Conservation (phyloP, 2,888 invertebrate genomes). For the Drosophila koepferae region DNA sequence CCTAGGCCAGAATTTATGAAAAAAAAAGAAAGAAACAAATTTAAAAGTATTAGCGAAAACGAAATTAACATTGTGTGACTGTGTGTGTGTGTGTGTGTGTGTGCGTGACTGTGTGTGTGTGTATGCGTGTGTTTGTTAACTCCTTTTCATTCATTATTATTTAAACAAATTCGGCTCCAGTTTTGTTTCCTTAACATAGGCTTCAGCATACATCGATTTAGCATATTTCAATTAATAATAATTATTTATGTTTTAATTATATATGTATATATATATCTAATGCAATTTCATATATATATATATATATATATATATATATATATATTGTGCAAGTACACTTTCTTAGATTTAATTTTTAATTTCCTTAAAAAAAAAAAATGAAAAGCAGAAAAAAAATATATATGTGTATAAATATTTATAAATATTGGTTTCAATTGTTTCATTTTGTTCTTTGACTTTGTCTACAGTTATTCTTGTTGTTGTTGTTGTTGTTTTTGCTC, state of each 20-base stretch:
- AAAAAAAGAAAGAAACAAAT: slow-evolving; percentile 28
- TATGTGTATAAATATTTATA: slow-evolving; percentile 66
- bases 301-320: slow-evolving; percentile 9
- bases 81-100: slow-evolving; percentile 2
- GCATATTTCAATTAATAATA: slow-evolving; percentile 37
- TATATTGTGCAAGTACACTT: slow-evolving; percentile 34
- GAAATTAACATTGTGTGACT: slow-evolving; percentile 39
- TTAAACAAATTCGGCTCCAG: slow-evolving; percentile 36
- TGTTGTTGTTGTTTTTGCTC: slow-evolving; percentile 40
- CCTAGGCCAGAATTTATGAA: slow-evolving; percentile 63
- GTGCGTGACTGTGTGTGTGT: slow-evolving; percentile 1
- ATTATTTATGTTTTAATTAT: slow-evolving; percentile 58
- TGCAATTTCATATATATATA: slow-evolving; percentile 36
- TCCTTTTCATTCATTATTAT: slow-evolving; percentile 14
- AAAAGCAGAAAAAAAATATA: slow-evolving; percentile 54
- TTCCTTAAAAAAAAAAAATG: slow-evolving; percentile 70
- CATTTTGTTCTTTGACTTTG: slow-evolving; percentile 30
- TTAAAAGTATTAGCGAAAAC: slow-evolving; percentile 66
- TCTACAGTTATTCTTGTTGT: slow-evolving; percentile 44
- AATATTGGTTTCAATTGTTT: slow-evolving; percentile 67
- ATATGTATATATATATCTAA: slow-evolving; percentile 8
- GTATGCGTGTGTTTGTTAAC: slow-evolving; percentile 11
- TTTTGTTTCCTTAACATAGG: slow-evolving; percentile 50
- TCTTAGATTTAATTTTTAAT: slow-evolving; percentile 63
- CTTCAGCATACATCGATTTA: slow-evolving; percentile 32